Percentiles rank a stretch among this genome's conserved stretches.
Evolutionary conservation across 2,888 invertebrate genomes (phyloP).

Genomic region (Chydorus sphaericus): DNA sequence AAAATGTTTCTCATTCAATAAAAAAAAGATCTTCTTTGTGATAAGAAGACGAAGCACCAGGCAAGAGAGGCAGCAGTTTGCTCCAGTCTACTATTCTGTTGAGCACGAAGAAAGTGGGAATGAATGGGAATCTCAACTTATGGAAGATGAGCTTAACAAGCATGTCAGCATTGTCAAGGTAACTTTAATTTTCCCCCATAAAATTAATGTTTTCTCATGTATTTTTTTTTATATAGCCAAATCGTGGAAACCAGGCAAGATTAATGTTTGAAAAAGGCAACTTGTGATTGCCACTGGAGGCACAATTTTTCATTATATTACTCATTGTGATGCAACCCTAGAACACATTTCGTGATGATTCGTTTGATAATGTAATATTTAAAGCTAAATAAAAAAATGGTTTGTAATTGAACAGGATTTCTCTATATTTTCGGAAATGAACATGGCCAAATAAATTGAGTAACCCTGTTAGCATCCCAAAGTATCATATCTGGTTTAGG

Average conservation of each 20-base stretch:
- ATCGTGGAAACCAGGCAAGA: conserved; percentile 4
- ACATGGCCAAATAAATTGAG: no score
- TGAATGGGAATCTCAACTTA: conserved; percentile 4
- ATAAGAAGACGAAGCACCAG: not conserved
- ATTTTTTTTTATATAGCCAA: not conserved
- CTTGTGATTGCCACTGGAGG: no score
- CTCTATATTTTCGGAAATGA: no score
- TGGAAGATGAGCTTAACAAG: not conserved
- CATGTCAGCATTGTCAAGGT: conserved; percentile 2
- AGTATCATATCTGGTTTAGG: no score
- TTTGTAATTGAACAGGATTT: conserved; percentile 1
- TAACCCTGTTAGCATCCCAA: no score
- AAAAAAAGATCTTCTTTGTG: not conserved
- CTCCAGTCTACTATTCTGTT: not conserved
- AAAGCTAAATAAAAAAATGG: conserved; percentile 1
- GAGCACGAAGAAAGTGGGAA: conserved; percentile 3
- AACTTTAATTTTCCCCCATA: no score
- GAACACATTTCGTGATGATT: not conserved
- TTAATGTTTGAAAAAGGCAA: not conserved
- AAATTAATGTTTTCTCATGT: not conserved
- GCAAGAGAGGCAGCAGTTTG: not conserved
- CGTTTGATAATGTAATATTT: not conserved
- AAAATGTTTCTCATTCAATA: not conserved
- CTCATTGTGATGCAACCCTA: not conserved
- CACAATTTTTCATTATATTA: no score